Conservation (phyloP, 2,113 vertebrate species). For the Lasiurus cinereus region DNA sequence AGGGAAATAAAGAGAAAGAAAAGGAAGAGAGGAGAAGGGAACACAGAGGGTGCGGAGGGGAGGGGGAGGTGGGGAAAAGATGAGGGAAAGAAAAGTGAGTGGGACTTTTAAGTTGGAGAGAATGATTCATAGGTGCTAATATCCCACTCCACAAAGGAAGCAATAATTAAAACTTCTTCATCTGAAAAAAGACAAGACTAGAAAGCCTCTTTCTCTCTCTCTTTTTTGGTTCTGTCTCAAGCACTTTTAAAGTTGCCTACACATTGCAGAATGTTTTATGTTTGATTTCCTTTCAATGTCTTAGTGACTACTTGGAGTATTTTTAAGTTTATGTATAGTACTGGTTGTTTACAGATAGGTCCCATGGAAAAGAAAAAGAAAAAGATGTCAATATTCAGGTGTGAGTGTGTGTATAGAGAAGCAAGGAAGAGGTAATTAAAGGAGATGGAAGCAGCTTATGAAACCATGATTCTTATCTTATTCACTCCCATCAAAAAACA, state of each 20-base stretch:
- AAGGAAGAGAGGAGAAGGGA: neutral
- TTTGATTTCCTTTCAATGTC: slow-evolving; percentile 52
- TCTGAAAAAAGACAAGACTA: slow-evolving; percentile 36
- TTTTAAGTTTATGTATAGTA: slow-evolving; percentile 33
- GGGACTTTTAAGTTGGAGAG: neutral
- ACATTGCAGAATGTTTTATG: slow-evolving; percentile 52
- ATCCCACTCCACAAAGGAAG: slow-evolving; percentile 30
- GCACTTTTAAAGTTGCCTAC: slow-evolving; percentile 52
- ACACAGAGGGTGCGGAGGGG: neutral
- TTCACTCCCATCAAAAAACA: slow-evolving; percentile 6
- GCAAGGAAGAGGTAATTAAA: neutral
- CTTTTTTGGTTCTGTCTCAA: slow-evolving; percentile 8
- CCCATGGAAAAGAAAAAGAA: slow-evolving; percentile 31
- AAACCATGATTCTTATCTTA: slow-evolving; percentile 47
- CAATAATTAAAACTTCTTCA: slow-evolving; percentile 66
- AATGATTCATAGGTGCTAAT: slow-evolving; percentile 63
- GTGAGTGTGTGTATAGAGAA: neutral
- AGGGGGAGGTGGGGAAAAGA: too few species aligned
- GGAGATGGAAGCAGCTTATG: slow-evolving; percentile 13
- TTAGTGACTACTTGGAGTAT: neutral
- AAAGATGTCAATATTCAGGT: neutral
- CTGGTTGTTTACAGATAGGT: neutral
- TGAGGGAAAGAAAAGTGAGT: neutral
- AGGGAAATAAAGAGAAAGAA: too few species aligned
- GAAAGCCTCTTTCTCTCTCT: neutral